phyloP scores from a whole-genome alignment of 2,888 invertebrate species.

The Sphaerophoria rueppellii region DNA sequence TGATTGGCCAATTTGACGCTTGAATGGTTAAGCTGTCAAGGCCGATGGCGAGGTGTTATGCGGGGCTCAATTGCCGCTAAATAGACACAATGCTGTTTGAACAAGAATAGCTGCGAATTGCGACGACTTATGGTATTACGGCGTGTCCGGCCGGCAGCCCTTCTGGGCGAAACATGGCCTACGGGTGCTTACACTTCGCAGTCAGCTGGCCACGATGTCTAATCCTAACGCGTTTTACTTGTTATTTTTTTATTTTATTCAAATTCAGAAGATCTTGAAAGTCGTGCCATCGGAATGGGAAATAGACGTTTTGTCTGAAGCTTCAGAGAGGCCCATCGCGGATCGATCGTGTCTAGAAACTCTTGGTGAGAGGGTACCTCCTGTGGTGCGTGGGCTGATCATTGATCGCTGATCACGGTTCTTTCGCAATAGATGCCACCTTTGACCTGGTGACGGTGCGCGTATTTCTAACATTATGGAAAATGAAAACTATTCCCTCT shows the following conservation, averaged over 20 bases:
- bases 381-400: constrained; percentile 69
- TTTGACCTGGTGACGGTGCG: constrained; percentile 65
- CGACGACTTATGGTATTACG: constrained; percentile 2
- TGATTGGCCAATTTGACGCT: constrained; percentile 73
- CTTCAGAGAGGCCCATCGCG: constrained; percentile 18
- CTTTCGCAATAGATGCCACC: constrained; percentile 72
- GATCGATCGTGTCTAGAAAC: constrained; percentile 18
- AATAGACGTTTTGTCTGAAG: constrained; percentile 56
- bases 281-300: constrained; percentile 60
- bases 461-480: constrained; percentile 7
- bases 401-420: constrained; percentile 32
- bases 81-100: constrained; percentile 62
- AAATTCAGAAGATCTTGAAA: constrained; percentile 53
- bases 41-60: constrained; percentile 25
- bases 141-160: constrained; percentile 23
- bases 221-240: constrained; percentile 27
- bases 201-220: constrained; percentile 20
- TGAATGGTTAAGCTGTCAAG: constrained; percentile 70
- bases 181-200: constrained; percentile 7
- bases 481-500: constrained; percentile 22
- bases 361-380: constrained; percentile 53
- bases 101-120: constrained; percentile 65
- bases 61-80: constrained; percentile 53
- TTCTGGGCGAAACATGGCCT: constrained; percentile 38
- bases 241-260: constrained; percentile 39